Percentiles rank a stretch among this genome's conserved stretches.
phyloP scores from a whole-genome alignment of 2,113 vertebrate species.

The Microcebus tavaratra region DNA sequence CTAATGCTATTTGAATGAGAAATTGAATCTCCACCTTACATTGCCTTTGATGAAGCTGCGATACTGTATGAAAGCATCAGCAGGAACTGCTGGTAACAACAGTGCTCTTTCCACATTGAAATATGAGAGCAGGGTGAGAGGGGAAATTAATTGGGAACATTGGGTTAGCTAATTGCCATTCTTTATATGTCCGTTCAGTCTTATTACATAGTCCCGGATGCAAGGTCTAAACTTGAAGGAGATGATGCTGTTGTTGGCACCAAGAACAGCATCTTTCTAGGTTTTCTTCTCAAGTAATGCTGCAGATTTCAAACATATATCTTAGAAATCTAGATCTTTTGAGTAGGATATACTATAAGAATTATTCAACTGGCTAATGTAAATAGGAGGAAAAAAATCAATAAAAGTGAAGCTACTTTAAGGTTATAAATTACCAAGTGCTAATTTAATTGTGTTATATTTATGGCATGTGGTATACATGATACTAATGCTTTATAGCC shows the following conservation, averaged over 20 bases:
- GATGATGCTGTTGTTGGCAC: background rate
- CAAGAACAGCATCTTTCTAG: background rate
- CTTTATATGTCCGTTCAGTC: background rate
- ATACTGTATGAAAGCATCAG: background rate
- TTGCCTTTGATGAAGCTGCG: background rate
- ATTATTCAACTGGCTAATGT: background rate
- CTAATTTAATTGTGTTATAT: background rate
- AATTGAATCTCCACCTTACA: background rate
- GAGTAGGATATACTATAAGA: background rate
- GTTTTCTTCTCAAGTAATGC: background rate
- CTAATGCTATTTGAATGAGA: slow-evolving; percentile 19
- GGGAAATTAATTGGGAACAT: background rate
- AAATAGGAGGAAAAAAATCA: background rate
- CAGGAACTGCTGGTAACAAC: background rate
- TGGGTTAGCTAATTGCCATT: background rate
- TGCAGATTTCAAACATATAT: background rate
- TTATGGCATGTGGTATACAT: background rate
- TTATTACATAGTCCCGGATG: background rate
- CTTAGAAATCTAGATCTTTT: background rate
- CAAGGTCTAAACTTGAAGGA: background rate
- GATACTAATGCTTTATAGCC: background rate
- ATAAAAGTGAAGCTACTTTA: background rate
- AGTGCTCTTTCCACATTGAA: background rate
- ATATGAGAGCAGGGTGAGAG: background rate
- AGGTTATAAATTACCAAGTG: background rate